Evolutionary conservation across 1,140 invertebrate species (phyloP).

Genomic region (Coboldia fuscipes): DNA sequence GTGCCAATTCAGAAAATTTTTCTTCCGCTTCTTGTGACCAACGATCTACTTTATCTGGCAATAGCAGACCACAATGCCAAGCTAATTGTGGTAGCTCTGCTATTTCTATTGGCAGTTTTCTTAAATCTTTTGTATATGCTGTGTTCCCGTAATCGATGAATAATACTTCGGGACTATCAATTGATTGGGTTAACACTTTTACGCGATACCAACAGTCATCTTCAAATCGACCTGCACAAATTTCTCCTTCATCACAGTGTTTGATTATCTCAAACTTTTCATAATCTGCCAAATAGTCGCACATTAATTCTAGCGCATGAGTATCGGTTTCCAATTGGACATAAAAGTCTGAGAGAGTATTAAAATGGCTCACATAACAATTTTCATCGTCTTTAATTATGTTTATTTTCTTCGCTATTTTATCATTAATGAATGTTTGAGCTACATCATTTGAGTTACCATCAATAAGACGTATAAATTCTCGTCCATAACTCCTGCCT

Average conservation of each 20-base stretch:
- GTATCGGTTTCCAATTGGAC: conserved; percentile 39
- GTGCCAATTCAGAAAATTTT: conserved; percentile 38
- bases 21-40: conserved; percentile 38
- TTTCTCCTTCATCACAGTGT: conserved; percentile 24
- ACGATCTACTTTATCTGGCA: conserved; percentile 29
- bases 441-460: conserved; percentile 30
- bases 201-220: conserved; percentile 48
- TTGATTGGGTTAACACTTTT: conserved; percentile 33
- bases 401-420: conserved; percentile 25
- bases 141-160: conserved; percentile 58
- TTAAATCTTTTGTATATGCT: conserved; percentile 30
- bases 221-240: conserved; percentile 43
- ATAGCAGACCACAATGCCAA: conserved; percentile 34
- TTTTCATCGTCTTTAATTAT: conserved; percentile 25
- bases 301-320: conserved; percentile 34
- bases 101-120: conserved; percentile 37
- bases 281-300: conserved; percentile 25
- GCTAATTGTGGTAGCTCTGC: conserved; percentile 32
- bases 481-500: conserved; percentile 13
- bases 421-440: conserved; percentile 29
- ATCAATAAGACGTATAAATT: conserved; percentile 25
- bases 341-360: conserved; percentile 45
- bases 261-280: conserved; percentile 9
- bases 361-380: conserved; percentile 40
- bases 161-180: conserved; percentile 35